Base-by-base conservation (phyloP, 2,888 invertebrate genomes). In the Drosophila austrosaltans region DNA sequence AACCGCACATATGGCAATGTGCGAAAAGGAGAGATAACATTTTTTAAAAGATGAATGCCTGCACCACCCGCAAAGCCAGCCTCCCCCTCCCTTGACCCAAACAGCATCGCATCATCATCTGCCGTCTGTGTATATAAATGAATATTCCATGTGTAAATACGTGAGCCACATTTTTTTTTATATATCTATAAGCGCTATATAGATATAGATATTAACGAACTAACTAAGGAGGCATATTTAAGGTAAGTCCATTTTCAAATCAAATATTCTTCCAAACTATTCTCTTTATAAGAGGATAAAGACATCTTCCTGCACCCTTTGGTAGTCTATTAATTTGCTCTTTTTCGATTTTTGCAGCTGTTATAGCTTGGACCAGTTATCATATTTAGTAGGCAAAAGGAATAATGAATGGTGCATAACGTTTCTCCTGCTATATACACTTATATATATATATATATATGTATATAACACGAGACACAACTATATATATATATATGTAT, bases 321-420 rank as follows among this genome's bases (percentile, higher is more conserved):
- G 8, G 7, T 36, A 36, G 36, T 8, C 20, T 22, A n/a, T 30
- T n/a, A 5, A 53, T 32, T 16, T 20, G 8, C 0, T 6, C 10
- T 28, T 16, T 10, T 12, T 10, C 2, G 16, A 0, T 8, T 44
- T 54, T 8, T 66, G 66, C 66, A 59, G 59, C 44, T 59, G 25
- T 71, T 54, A 63, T 22, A 57, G 84, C 86, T 83, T 88, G 83
- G 89, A 83, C 89, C 83, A 83, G 86, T 89, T 88, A 83, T 87
- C 80, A 89, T 86, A 84, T 73, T 57, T 75, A 82, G 82, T 82
- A 82, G 87, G 87, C 82, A 89, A 76, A 22, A 87, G 72, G 85
- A 85, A 79, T 81, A 89, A 87, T 82, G 89, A 89, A 87, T 82
- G 82, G 82, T 82, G 82, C 89, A 89, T 87, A 81, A 81, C 57